A percentile compares a stretch with the other conserved stretches of the same genome.
Evolutionary conservation across 2,888 invertebrate species (phyloP).

Genomic region (Capitulum mitella): DNA sequence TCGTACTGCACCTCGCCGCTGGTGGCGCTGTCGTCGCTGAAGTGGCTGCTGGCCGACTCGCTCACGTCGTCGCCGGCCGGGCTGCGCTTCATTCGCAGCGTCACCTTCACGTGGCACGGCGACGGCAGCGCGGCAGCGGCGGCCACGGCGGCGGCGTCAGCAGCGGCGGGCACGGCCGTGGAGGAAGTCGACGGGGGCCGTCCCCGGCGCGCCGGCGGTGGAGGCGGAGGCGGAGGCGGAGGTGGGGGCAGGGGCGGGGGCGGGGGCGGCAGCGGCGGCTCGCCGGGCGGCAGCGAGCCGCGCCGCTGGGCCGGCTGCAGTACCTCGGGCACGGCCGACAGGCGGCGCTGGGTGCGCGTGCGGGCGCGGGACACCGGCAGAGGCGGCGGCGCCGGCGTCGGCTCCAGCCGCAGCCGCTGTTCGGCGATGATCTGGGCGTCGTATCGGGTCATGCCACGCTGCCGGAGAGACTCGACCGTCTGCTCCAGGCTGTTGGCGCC

Average conservation of each 20-base stretch:
- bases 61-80: slow-evolving; percentile 76
- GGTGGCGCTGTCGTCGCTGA: slow-evolving; percentile 42
- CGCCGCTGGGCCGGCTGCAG: neutral
- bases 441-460: slow-evolving; percentile 20
- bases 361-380: neutral
- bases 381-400: neutral
- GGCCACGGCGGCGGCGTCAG: neutral
- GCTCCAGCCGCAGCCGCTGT: neutral
- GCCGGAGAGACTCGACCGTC: slow-evolving; percentile 2
- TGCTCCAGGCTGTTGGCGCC: slow-evolving; percentile 18
- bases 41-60: slow-evolving; percentile 45
- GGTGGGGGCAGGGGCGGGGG: neutral
- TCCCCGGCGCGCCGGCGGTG: neutral
- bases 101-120: slow-evolving; percentile 55
- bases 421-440: slow-evolving; percentile 22
- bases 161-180: neutral
- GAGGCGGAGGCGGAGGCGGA: neutral
- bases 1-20: slow-evolving; percentile 55
- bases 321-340: neutral
- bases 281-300: neutral
- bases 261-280: neutral
- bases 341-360: neutral
- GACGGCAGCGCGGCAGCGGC: neutral
- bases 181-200: slow-evolving; percentile 20
- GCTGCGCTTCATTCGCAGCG: slow-evolving; percentile 76